Evolutionary conservation across 2,113 vertebrate genomes (phyloP).

Genomic region (Ceyx melanurus): DNA sequence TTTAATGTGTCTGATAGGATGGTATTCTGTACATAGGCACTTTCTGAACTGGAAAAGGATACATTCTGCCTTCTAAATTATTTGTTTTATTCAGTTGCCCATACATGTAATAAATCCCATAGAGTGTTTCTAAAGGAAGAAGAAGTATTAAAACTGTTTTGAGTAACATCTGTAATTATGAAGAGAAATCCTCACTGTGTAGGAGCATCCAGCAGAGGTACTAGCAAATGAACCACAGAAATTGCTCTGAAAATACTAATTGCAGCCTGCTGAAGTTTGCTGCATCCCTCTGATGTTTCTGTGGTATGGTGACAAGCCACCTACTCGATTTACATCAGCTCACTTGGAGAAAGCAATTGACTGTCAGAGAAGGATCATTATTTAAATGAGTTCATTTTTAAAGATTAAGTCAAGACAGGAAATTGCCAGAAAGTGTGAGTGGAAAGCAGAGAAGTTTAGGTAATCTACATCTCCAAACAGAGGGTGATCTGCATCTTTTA

Average conservation of each 20-base stretch:
- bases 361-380: slow-evolving; percentile 45
- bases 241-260: slow-evolving; percentile 16
- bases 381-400: slow-evolving; percentile 43
- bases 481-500: not conserved
- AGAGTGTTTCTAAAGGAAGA: not conserved
- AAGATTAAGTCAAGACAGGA: slow-evolving; percentile 50
- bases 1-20: not conserved
- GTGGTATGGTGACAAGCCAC: slow-evolving; percentile 24
- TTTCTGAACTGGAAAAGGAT: not conserved
- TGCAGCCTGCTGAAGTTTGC: slow-evolving; percentile 18
- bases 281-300: not conserved
- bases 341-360: slow-evolving; percentile 35
- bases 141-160: not conserved
- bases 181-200: not conserved
- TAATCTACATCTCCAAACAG: not conserved
- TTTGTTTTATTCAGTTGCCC: slow-evolving; percentile 2
- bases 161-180: not conserved
- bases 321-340: slow-evolving; percentile 28
- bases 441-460: slow-evolving; percentile 14
- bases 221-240: not conserved
- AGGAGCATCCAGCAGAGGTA: not conserved
- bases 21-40: not conserved
- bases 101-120: not conserved
- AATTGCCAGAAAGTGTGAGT: slow-evolving; percentile 32
- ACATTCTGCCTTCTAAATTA: not conserved